Base-by-base conservation (phyloP, 2,888 invertebrate species). In the Leucophenga maculata region DNA sequence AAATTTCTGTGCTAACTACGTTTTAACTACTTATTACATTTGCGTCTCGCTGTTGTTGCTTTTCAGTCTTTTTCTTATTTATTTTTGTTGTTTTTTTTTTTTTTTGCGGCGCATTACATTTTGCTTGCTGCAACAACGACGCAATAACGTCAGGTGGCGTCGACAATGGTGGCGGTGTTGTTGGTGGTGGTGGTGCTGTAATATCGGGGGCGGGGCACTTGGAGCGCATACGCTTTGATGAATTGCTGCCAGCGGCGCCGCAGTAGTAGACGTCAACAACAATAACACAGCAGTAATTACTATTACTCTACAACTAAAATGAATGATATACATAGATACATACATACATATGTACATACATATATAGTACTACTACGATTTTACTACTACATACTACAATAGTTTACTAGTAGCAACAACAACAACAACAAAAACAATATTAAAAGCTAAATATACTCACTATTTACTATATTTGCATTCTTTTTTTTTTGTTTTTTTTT, bases 401-500 rank as follows among this genome's bases (percentile, higher is more conserved):
- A 31, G 26, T 18, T 9, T 18, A 48, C 46, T n/a, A 14, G 39
- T 39, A 39, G 20, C 44, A 60, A 39, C 18, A 16, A 9, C 16
- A 60, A 16, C 20, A 60, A 60, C 44, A 16, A 9, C 16, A 60
- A 16, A 13, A 60, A 60, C 44, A 60, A 44, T 16, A 18, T 18
- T 16, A 16, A 16, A 3, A 57, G 11, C 57, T 26, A 60, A 11
- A 32, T 6, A 22, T 64, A 39, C 62, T 31, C 62, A 71, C 69
- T 73, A 74, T 74, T 80, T 83, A 77, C 79, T 79, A 78, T 78
- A 72, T 65, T 80, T 78, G 55, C 57, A 16, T n/a, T 55, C n/a
- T 55, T 39, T 60, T 67, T 44, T 64, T 55, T 18, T 22, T 3
- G 1, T 55, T 46, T 22, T 64, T 9, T 62, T 64, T 44, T 46